Conservation (phyloP, 23 tunicate genomes). For the Aplidium turbinatum region DNA sequence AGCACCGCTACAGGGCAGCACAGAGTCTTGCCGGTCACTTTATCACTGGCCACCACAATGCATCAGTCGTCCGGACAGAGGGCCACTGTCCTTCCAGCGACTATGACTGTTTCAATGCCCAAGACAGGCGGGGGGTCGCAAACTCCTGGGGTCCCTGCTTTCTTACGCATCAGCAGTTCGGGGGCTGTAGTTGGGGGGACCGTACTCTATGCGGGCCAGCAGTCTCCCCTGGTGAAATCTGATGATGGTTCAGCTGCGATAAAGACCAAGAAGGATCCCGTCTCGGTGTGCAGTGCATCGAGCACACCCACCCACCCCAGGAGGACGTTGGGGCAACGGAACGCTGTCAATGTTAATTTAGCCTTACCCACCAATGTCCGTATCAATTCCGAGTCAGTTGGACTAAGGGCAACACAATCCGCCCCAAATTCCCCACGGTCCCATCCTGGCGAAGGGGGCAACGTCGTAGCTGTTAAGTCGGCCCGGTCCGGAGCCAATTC, state of each 20-base stretch:
- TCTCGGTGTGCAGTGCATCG: not conserved
- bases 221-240: not conserved
- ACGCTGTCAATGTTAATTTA: constrained; percentile 40
- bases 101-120: constrained; percentile 44
- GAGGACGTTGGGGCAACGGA: constrained; percentile 19
- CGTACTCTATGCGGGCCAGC: constrained; percentile 36
- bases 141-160: constrained; percentile 60
- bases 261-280: not conserved
- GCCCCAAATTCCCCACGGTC: constrained; percentile 62
- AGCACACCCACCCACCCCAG: constrained; percentile 11
- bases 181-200: constrained; percentile 56
- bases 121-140: constrained; percentile 35
- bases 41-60: constrained; percentile 27
- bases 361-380: constrained; percentile 47
- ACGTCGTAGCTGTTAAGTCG: not conserved
- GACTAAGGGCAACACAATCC: constrained; percentile 38
- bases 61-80: constrained; percentile 33
- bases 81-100: constrained; percentile 54
- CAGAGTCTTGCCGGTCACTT: constrained; percentile 40
- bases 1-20: constrained; percentile 26
- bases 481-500: constrained; percentile 13
- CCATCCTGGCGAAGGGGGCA: not conserved
- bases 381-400: constrained; percentile 30
- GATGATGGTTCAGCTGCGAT: not conserved
- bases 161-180: constrained; percentile 47